A percentile compares a stretch with the other conserved stretches of the same genome.
Evolutionary conservation across 2,888 invertebrate genomes (phyloP).

Genomic region (Nomada hirtipes): DNA sequence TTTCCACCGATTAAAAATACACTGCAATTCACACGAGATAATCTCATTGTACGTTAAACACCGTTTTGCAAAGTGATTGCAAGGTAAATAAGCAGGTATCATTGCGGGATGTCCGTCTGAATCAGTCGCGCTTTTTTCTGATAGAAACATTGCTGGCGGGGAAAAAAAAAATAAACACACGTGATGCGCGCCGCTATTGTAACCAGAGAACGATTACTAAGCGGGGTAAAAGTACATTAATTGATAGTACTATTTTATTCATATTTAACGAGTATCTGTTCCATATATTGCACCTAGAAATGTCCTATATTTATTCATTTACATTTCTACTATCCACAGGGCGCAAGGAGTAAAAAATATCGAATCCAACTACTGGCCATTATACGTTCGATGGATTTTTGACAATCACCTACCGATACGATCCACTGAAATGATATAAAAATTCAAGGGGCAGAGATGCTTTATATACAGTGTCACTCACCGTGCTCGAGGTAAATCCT

Average conservation of each 20-base stretch:
- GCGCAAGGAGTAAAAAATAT: neutral
- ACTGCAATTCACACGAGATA: no score
- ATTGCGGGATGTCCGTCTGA: neutral
- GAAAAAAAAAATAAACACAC: neutral
- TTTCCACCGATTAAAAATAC: no score
- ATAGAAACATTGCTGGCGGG: neutral
- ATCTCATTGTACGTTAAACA: neutral
- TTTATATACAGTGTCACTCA: constrained; percentile 68
- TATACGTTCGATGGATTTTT: neutral
- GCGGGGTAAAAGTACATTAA: no score
- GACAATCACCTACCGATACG: neutral
- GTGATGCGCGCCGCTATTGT: neutral
- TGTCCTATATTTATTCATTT: neutral
- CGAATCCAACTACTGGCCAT: neutral
- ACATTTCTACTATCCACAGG: neutral
- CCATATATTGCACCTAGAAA: neutral
- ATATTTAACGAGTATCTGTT: neutral
- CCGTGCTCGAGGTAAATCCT: constrained; percentile 81
- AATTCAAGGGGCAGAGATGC: neutral
- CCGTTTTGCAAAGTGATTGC: neutral
- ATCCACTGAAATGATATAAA: no score
- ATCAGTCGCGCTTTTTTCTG: neutral
- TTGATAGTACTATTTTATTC: neutral
- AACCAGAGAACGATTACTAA: no score
- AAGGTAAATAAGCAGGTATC: neutral